phyloP scores from a whole-genome alignment of 2,113 vertebrate species.

The Apus apus region DNA sequence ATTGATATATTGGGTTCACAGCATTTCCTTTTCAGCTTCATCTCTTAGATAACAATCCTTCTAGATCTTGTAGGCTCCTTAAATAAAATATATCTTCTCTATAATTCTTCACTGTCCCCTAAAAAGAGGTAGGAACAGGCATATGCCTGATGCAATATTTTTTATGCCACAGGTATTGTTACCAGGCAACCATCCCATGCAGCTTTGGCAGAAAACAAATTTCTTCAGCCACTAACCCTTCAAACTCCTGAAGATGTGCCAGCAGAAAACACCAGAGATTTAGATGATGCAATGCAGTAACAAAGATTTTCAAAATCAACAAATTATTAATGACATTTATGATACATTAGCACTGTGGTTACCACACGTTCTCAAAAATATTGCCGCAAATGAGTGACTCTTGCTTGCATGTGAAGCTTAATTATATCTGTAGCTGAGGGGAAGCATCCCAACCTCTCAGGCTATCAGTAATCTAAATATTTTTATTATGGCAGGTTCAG shows the following conservation, averaged over 20 bases:
- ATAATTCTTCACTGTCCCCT: not conserved
- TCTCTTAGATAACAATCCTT: not conserved
- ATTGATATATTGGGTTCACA: not conserved
- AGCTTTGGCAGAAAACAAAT: constrained; percentile 30
- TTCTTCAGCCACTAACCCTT: constrained; percentile 53
- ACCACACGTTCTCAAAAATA: not conserved
- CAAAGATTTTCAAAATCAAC: not conserved
- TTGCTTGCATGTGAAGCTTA: not conserved
- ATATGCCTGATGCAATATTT: not conserved
- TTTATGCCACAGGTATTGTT: constrained; percentile 37
- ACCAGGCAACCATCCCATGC: constrained; percentile 60
- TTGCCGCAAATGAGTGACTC: not conserved
- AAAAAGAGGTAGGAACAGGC: not conserved
- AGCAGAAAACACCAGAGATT: not conserved
- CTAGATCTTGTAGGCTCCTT: not conserved
- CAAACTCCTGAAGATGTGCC: constrained; percentile 9
- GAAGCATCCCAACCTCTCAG: not conserved
- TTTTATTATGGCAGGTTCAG: not conserved
- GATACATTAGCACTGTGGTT: not conserved
- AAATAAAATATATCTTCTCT: constrained; percentile 30
- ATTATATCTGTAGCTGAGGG: not conserved
- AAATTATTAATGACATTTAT: not conserved
- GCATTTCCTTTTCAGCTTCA: not conserved
- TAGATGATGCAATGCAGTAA: not conserved
- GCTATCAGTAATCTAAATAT: not conserved